Conservation (phyloP, 2,797 vertebrate genomes). For the Pteronotus mesoamericanus region DNA sequence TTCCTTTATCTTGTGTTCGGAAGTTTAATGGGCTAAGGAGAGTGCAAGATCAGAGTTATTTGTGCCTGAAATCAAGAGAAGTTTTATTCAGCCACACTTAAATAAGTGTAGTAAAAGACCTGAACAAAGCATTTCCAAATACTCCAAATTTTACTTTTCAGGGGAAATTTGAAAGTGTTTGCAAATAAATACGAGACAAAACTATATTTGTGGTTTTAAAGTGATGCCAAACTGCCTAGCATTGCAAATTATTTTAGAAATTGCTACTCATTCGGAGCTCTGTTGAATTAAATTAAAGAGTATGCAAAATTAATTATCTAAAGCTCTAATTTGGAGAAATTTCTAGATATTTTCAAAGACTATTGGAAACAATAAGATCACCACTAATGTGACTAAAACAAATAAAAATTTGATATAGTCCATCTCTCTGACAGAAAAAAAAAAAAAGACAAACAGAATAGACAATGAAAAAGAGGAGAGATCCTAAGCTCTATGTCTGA, state of each 20-base stretch:
- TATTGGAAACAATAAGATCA: neutral
- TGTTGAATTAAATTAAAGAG: neutral
- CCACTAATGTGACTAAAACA: neutral
- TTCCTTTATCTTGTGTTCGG: conserved; percentile 52
- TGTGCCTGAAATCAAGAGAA: neutral
- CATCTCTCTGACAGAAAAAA: neutral
- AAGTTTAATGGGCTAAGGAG: conserved; percentile 63
- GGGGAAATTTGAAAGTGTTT: conserved; percentile 46
- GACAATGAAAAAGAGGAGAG: neutral
- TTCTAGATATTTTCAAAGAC: conserved; percentile 29
- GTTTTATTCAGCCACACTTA: neutral
- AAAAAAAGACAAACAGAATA: neutral
- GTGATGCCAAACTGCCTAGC: neutral
- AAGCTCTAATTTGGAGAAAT: neutral
- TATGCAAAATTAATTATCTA: neutral
- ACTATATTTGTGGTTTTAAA: neutral
- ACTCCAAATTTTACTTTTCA: conserved; percentile 29
- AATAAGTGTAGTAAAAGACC: conserved; percentile 40
- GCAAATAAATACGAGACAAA: conserved; percentile 39
- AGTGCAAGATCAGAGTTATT: conserved; percentile 56
- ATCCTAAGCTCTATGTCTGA: neutral
- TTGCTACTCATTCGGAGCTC: neutral
- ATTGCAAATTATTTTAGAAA: conserved; percentile 36
- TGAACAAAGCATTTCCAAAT: conserved; percentile 53
- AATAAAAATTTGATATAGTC: neutral